Evolutionary conservation across 2,888 invertebrate species (phyloP).

Genomic region (Salticus scenicus): DNA sequence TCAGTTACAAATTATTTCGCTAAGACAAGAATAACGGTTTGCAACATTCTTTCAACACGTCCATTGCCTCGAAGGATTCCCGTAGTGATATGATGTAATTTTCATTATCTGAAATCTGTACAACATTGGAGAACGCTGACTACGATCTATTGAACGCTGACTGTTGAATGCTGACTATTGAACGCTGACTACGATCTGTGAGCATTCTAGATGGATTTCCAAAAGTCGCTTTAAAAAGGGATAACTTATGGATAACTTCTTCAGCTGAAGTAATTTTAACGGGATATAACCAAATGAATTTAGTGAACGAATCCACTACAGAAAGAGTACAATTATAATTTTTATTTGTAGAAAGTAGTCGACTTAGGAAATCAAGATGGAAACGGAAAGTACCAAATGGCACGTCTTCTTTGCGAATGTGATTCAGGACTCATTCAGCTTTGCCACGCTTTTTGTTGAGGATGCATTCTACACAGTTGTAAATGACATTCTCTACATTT

Average conservation of each 20-base stretch:
- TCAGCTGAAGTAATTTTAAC: neutral
- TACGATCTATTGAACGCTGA: neutral
- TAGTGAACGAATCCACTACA: constrained; percentile 7
- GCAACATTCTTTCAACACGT: neutral
- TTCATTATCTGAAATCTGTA: too few relatives aligned
- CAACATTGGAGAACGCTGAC: too few relatives aligned
- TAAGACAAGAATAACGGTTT: neutral
- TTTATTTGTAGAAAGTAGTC: neutral
- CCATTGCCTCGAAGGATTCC: constrained; percentile 10
- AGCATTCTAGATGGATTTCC: neutral
- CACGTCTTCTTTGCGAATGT: neutral
- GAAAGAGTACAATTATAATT: neutral
- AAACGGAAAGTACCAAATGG: neutral
- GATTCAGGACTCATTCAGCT: neutral
- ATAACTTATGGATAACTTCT: neutral
- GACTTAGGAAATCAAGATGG: constrained; percentile 7
- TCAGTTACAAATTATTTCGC: neutral
- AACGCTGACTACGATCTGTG: neutral
- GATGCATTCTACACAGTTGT: too few relatives aligned
- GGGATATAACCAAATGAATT: constrained; percentile 13
- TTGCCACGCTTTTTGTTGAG: neutral
- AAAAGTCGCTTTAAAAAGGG: neutral
- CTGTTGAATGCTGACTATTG: neutral
- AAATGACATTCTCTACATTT: too few relatives aligned
- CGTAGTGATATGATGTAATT: constrained; percentile 2